Evolutionary conservation across 1,140 invertebrate species (phyloP), one percentile per base, ranked within the genome.

Genomic region (Orius laevigatus): DNA sequence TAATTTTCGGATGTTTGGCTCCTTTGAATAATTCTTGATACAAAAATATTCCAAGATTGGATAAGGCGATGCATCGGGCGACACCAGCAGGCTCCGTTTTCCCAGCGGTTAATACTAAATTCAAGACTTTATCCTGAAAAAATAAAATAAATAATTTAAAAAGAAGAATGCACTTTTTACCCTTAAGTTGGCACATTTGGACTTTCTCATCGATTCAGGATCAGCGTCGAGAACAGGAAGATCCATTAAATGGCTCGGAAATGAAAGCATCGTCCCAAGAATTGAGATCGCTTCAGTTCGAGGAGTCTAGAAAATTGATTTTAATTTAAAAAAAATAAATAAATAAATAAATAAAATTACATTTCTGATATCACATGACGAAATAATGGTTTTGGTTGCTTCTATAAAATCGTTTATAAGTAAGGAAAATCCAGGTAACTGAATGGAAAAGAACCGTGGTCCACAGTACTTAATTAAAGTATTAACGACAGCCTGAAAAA

Each of bases 211-310:
- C 56, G 79, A 76, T 33, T 69, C 62, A 25, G 73, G 66, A 51
- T 76, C 76, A 0, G 87, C 82, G 61, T 93, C 79, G 41, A 97
- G 68, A 53, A 90, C 81, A 1, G 82, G 80, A 9, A 89, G 71
- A 51, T 81, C 78, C 57, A 76, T 70, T 12, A 83, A 70, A 36
- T 79, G 74, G 52, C 81, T 72, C 0, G 88, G 83, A 49, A 92
- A 74, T 53, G 84, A 82, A 15, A 95, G 66, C 36, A 96, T 65
- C 0, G 83, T 81, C 1, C 88, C 90, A 5, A 98, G 68, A 41
- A 96, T 79, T 0, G 88, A 85, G n/a, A 91, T 76, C 1, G 92
- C 90, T 61, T 96, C 91, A 11, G 80, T 80, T 51, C 89, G 72
- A 1, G 91, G 90, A 49, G 82, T 79, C 74, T 85, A 55, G 48